Conservation (phyloP, 1,140 invertebrate species). For the Akabosia matsudoensis region DNA sequence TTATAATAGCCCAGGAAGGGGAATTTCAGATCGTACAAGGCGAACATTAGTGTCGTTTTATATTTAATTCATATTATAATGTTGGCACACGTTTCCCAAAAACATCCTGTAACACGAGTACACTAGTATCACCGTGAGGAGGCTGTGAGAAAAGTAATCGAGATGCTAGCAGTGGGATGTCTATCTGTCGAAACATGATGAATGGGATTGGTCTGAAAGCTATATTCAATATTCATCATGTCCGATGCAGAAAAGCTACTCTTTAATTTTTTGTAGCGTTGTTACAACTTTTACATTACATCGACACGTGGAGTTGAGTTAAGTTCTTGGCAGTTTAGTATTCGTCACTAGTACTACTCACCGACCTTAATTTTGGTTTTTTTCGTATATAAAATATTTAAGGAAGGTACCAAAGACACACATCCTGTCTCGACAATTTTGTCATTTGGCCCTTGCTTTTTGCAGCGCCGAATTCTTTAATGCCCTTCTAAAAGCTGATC, state of each 20-base stretch:
- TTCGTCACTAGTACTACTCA: no score
- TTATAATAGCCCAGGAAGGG: background rate
- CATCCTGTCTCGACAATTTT: no score
- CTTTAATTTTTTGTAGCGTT: background rate
- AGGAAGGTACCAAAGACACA: no score
- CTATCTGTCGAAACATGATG: conserved; percentile 21
- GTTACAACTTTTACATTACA: no score
- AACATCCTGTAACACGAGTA: background rate
- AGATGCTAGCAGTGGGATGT: conserved; percentile 10
- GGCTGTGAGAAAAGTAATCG: background rate
- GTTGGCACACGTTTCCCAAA: background rate
- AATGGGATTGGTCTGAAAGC: conserved; percentile 16
- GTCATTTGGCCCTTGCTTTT: no score
- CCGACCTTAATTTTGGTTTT: background rate
- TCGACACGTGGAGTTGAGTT: no score
- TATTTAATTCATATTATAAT: conserved; percentile 1
- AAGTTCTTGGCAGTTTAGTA: no score
- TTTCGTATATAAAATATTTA: no score
- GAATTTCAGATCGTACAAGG: background rate
- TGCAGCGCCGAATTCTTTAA: no score
- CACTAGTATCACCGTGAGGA: background rate
- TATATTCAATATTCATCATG: background rate
- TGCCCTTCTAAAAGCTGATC: no score
- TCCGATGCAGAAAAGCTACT: background rate
- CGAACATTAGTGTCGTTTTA: background rate